Conservation (phyloP, 2,113 vertebrate species). For the Eulacestoma nigropectus region DNA sequence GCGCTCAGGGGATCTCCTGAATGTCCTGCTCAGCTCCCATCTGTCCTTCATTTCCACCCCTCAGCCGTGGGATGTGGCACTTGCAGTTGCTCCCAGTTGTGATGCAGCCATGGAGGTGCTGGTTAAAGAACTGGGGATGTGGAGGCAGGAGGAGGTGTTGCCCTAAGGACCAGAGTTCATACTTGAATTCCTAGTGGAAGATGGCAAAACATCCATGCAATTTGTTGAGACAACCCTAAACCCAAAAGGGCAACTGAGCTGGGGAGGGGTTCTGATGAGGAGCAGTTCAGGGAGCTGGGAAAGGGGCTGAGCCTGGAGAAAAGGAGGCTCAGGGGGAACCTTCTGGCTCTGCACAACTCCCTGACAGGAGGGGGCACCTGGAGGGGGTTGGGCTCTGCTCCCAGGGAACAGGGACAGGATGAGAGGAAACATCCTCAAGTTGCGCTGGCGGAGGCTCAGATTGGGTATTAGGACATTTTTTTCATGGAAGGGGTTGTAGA, state of each 20-base stretch:
- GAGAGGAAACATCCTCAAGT: not conserved
- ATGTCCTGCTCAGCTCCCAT: not conserved
- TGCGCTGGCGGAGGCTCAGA: fast-evolving
- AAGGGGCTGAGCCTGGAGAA: not conserved
- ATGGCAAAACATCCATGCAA: not conserved
- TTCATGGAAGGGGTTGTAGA: not conserved
- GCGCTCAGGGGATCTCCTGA: not conserved
- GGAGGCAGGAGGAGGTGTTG: not conserved
- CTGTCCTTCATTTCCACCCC: not conserved
- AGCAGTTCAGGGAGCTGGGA: not conserved
- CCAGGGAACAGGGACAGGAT: not conserved
- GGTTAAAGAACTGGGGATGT: not conserved
- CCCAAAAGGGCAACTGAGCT: not conserved
- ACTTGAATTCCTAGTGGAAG: not conserved
- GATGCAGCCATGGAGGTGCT: not conserved
- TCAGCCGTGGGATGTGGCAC: not conserved
- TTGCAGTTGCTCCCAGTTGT: fast-evolving
- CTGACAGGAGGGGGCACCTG: not conserved
- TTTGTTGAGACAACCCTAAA: not conserved
- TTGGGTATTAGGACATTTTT: not conserved
- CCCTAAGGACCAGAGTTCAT: not conserved
- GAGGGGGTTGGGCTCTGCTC: fast-evolving
- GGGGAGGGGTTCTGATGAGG: not conserved
- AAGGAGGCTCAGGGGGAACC: not conserved
- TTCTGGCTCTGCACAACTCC: not conserved